phyloP scores from a whole-genome alignment of 2,888 invertebrate species.

The Lasioglossum zephyrum region DNA sequence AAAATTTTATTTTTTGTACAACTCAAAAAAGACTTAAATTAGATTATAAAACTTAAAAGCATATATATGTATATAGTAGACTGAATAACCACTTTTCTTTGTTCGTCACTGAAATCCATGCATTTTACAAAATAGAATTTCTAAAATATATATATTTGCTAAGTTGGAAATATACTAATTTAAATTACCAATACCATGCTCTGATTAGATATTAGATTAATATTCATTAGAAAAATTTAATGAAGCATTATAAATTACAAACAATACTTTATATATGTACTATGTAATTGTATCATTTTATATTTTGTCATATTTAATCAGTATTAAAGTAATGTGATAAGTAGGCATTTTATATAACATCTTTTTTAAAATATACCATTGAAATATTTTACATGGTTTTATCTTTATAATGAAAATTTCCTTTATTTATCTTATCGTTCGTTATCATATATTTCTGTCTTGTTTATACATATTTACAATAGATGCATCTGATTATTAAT shows the following conservation, averaged over 20 bases:
- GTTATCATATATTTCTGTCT: not conserved
- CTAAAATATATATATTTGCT: not conserved
- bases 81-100: not conserved
- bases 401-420: not conserved
- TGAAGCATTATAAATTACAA: not conserved
- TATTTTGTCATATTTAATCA: not conserved
- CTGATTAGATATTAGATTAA: not conserved
- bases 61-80: not conserved
- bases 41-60: not conserved
- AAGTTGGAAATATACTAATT: conserved; percentile 1
- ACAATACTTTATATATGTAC: not conserved
- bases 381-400: not conserved
- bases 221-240: not conserved
- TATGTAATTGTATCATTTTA: not conserved
- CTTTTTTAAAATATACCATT: not conserved
- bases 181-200: not conserved
- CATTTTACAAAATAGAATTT: not conserved
- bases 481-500: not conserved
- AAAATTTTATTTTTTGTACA: not conserved
- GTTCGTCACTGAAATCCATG: not conserved
- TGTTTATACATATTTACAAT: not conserved
- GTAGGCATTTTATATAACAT: not conserved
- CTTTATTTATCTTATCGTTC: not conserved
- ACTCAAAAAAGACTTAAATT: not conserved
- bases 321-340: not conserved